Conservation (phyloP, 2,113 vertebrate genomes). For the Leptocoma aspasia region DNA sequence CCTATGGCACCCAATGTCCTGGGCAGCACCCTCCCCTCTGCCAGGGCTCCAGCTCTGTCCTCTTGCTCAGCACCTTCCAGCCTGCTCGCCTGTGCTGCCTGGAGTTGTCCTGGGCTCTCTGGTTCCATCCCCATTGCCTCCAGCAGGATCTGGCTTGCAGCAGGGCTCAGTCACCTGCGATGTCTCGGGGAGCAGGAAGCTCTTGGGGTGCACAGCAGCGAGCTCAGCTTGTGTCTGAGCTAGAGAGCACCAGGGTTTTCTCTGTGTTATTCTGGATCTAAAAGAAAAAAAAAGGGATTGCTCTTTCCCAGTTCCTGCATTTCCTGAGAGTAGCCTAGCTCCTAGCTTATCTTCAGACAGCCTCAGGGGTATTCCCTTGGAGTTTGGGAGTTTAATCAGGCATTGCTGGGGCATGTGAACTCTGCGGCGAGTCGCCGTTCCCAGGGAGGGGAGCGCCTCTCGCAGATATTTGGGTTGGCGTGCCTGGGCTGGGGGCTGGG, state of each 20-base stretch:
- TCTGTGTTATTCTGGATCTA: background rate
- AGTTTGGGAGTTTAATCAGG: slow-evolving; percentile 56
- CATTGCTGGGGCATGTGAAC: slow-evolving; percentile 56
- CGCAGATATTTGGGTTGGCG: slow-evolving; percentile 58
- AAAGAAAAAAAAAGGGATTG: background rate
- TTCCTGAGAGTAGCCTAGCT: slow-evolving; percentile 47
- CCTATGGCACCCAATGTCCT: background rate
- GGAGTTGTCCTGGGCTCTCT: background rate
- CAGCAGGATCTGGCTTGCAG: background rate
- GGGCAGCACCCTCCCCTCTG: background rate
- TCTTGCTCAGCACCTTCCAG: background rate
- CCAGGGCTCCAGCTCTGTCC: background rate
- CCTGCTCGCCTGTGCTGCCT: background rate
- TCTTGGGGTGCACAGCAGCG: fast-evolving
- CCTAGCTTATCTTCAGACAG: slow-evolving; percentile 57
- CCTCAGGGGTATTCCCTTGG: slow-evolving; percentile 54
- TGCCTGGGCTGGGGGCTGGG: slow-evolving; percentile 55
- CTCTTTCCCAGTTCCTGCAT: slow-evolving; percentile 37
- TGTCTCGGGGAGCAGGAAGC: fast-evolving
- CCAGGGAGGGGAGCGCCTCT: slow-evolving; percentile 54
- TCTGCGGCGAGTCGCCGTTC: background rate
- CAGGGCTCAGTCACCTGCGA: background rate
- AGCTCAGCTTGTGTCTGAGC: background rate
- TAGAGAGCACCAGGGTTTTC: background rate
- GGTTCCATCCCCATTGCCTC: background rate